Evolutionary conservation across 2,113 vertebrate genomes (phyloP), one percentile per base, ranked within the genome.

Genomic region (Lipophrys pholis): DNA sequence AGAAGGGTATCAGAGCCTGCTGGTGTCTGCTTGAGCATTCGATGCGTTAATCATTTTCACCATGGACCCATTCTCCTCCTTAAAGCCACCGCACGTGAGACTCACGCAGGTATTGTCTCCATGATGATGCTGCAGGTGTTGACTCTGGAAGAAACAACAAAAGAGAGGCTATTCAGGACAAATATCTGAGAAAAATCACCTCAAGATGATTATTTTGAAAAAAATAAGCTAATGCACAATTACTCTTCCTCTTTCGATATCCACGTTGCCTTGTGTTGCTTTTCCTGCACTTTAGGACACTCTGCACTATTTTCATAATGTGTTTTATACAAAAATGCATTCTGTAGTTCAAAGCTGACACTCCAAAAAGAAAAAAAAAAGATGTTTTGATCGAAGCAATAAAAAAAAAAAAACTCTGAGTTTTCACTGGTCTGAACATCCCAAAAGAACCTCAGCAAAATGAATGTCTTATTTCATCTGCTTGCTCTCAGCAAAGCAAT

Each of bases 91-190:
- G 55, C 54, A 72, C 58, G 15, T 14, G 17, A 58, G 49, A 63
- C 60, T 80, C 68, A 87, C 8, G 48, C 62, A 35, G 71, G 56
- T 74, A 63, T 53, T 41, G 71, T 42, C 41, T 58, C 80, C 75
- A 77, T 87, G 73, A 55, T 89, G 9, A 40, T 67, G 49, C 17
- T 43, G 38, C 51, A 77, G 49, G 41, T 14, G 40, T 62, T 67
- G 54, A 68, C 2, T 80, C 94, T 94, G 84, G 3, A 85, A 89
- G 57, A 92, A 56, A 82, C 38, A 78, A 70, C 1, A 71, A 46
- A 72, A 46, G 72, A 30, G 53, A 42, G 30, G 21, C 21, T 30
- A 30, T 30, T 4, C 2, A 30, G 2, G 21, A 30, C 21, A 30
- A 30, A 30, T 30, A 30, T 30, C 21, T 2, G 21, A 30, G 21